Evolutionary conservation across 2,797 vertebrate species (phyloP).

Genomic region (Lithobates sylvaticus): DNA sequence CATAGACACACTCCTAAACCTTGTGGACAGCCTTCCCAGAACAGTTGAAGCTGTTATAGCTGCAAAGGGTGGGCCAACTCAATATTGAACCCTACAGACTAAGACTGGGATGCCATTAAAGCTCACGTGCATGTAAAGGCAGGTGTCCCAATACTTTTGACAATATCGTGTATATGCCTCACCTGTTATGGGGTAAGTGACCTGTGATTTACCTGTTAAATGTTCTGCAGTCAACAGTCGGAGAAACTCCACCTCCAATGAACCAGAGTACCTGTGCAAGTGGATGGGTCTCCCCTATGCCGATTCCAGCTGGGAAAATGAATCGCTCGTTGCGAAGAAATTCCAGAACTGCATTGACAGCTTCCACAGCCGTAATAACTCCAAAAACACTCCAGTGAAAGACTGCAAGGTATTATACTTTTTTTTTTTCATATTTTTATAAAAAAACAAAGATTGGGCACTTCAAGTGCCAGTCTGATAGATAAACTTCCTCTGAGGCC

Average conservation of each 20-base stretch:
- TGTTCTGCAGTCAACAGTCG: slow-evolving; percentile 85
- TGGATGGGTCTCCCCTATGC: slow-evolving; percentile 98
- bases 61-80: too few relatives aligned
- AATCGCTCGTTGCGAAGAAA: slow-evolving; percentile 89
- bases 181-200: too few relatives aligned
- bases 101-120: too few relatives aligned
- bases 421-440: not conserved
- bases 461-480: not conserved
- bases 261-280: slow-evolving; percentile 95
- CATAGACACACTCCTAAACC: too few relatives aligned
- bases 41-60: too few relatives aligned
- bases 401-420: slow-evolving; percentile 89
- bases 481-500: not conserved
- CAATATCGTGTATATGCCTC: too few relatives aligned
- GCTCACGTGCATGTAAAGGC: too few relatives aligned
- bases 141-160: too few relatives aligned
- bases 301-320: slow-evolving; percentile 98
- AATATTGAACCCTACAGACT: too few relatives aligned
- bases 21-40: too few relatives aligned
- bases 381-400: slow-evolving; percentile 92
- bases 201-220: not conserved
- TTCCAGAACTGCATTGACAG: slow-evolving; percentile 90
- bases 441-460: too few relatives aligned
- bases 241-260: slow-evolving; percentile 82
- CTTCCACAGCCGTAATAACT: slow-evolving; percentile 88